Evolutionary conservation across 1,140 invertebrate species (phyloP).

Genomic region (Pygmarrhopalites habei): DNA sequence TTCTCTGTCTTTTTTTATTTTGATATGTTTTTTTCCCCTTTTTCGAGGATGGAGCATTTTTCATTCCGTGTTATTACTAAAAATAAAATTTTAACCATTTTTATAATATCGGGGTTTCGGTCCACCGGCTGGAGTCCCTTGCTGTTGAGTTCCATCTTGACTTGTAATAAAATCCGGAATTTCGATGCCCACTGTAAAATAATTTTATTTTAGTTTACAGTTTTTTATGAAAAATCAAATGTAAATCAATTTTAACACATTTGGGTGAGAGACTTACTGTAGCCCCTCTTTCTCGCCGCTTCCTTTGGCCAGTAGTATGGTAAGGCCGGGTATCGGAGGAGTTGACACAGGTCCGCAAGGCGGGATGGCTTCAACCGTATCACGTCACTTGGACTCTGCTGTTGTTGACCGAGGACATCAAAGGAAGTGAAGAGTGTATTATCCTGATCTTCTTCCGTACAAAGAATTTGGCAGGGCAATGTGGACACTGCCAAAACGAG

Average conservation of each 20-base stretch:
- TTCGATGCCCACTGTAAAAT: constrained; percentile 4
- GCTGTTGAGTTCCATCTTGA: constrained; percentile 3
- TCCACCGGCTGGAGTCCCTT: background rate
- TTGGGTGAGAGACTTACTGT: background rate
- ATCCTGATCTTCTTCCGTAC: background rate
- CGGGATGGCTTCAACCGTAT: background rate
- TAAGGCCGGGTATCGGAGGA: too few species aligned
- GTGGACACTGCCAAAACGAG: too few species aligned
- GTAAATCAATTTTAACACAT: too few species aligned
- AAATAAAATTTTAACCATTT: constrained; percentile 3
- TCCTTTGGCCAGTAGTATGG: background rate
- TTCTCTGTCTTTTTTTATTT: too few species aligned
- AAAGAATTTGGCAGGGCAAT: too few species aligned
- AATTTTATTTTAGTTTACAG: background rate
- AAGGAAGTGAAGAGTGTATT: background rate
- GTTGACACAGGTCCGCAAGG: background rate
- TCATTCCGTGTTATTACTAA: too few species aligned
- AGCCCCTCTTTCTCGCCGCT: background rate
- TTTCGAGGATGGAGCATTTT: too few species aligned
- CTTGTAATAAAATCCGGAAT: constrained; percentile 8
- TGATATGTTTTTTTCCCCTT: too few species aligned
- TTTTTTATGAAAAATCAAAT: background rate
- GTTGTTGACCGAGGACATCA: background rate
- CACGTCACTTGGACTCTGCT: background rate
- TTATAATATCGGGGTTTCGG: constrained; percentile 2